Evolutionary conservation across 1,140 invertebrate genomes (phyloP), one percentile per base, ranked within the genome.

Genomic region (Tyrophagus putrescentiae): DNA sequence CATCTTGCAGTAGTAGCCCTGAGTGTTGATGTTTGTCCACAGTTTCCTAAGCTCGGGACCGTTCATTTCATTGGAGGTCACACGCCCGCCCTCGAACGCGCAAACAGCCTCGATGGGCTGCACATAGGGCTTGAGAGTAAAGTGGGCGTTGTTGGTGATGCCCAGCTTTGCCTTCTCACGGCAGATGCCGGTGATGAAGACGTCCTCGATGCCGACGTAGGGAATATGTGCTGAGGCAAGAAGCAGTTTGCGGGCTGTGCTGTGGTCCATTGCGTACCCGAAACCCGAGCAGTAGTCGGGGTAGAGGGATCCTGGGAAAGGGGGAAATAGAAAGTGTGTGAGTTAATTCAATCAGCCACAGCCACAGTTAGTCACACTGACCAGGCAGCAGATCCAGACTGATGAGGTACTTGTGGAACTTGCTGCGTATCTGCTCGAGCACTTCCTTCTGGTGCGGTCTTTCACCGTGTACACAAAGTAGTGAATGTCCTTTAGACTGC

Each of bases 171-270:
- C 57, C 29, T 68, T 68, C 16, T 68, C 56, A 23, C 67, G 59
- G 56, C 67, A 68, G 57, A 68, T 68, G 11, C 70, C 70, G 4
- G 70, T 71, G 4, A 71, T 54, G 52, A 66, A 70, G 18, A 70
- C 69, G 44, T 71, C 70, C 58, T 71, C 70, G 16, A 71, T 66
- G 60, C 68, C 69, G 48, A 71, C 68, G 16, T 60, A 59, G 21
- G 67, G 65, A 13, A 65, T 66, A 16, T 23, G 50, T 13, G 56
- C 25, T 18, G 67, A 39, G 1, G 67, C 64, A 39, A 66, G 48
- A 16, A 66, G 60, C 13, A 71, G 53, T 36, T 64, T 60, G 25
- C 53, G 41, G 6, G 61, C 62, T 9, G 60, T 61, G 6, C 63
- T 36, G n/a, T n/a, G 32, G 13, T 65, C 65, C 32, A 71, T 64